These are phyloP conservation scores for Acronicta leporina DNA, from an alignment of 2,888 invertebrate species.

Conservation along the genomic window DNA sequence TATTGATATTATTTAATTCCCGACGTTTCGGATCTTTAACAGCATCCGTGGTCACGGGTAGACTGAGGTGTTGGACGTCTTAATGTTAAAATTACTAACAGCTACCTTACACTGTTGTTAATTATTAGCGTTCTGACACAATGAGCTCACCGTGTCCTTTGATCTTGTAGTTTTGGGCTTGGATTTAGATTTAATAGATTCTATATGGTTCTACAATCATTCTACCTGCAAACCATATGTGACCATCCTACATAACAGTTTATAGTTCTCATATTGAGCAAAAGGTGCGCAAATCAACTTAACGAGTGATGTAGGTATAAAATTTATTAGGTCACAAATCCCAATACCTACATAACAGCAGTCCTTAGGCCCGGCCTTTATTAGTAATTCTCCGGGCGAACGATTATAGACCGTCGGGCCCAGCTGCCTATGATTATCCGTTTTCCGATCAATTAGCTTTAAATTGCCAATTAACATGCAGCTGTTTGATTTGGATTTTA, in stretches of 20 bases:
- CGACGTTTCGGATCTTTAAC: no score
- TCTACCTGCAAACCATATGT: background rate
- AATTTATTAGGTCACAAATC: slow-evolving; percentile 35
- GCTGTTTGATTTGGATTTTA: slow-evolving; percentile 31
- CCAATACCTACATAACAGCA: background rate
- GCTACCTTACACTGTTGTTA: no score
- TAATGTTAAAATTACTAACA: no score
- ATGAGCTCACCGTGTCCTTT: no score
- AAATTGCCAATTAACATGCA: slow-evolving; percentile 35
- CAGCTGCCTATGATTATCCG: slow-evolving; percentile 47
- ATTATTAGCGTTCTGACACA: no score
- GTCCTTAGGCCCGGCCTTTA: slow-evolving; percentile 18
- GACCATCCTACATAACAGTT: background rate
- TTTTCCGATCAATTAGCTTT: slow-evolving; percentile 44
- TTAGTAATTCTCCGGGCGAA: slow-evolving; percentile 39
- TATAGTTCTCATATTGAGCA: background rate
- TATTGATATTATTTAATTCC: no score
- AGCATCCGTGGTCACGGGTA: no score
- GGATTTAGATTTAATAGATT: no score
- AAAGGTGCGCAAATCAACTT: background rate
- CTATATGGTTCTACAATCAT: background rate
- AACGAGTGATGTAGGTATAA: slow-evolving; percentile 19
- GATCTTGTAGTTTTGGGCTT: no score
- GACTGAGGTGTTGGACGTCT: no score
- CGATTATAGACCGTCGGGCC: slow-evolving; percentile 38